Conservation (phyloP, 2,797 vertebrate genomes). For the Peromyscus eremicus region DNA sequence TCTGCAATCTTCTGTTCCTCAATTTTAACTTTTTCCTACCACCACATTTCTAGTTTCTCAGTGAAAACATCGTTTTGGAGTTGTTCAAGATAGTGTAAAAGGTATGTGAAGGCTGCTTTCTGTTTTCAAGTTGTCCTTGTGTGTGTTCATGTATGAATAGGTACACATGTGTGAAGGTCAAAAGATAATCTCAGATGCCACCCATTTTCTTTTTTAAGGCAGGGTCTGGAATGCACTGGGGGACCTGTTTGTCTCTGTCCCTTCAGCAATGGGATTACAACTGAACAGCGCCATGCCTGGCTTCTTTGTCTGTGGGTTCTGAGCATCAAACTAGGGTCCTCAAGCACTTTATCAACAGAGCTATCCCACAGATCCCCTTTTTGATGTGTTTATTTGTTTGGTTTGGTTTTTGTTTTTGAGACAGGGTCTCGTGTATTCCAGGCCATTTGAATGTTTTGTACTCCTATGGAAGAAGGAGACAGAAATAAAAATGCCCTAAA, state of each 20-base stretch:
- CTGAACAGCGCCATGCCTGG: not conserved
- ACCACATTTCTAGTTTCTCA: not conserved
- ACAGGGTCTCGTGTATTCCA: not conserved
- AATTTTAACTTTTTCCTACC: not conserved
- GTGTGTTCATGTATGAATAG: not conserved
- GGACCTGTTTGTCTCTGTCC: too few species aligned
- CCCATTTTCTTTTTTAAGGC: not conserved
- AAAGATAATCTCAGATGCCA: not conserved
- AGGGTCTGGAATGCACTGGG: not conserved
- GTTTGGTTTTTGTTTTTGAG: not conserved
- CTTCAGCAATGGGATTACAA: not conserved
- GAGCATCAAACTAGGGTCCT: not conserved
- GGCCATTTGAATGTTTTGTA: not conserved
- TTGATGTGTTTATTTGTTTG: not conserved
- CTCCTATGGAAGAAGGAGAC: not conserved
- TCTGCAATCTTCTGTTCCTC: not conserved
- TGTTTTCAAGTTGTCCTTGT: not conserved
- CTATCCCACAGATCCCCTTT: not conserved
- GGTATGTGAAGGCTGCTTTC: not conserved
- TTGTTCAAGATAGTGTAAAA: constrained; percentile 13
- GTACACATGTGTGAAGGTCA: not conserved
- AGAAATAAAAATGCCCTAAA: not conserved
- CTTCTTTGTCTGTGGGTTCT: not conserved
- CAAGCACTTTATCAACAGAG: not conserved
- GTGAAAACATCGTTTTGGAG: not conserved